Base-by-base conservation (phyloP, 1,140 invertebrate species). In the Rhizoglyphus robini region DNA sequence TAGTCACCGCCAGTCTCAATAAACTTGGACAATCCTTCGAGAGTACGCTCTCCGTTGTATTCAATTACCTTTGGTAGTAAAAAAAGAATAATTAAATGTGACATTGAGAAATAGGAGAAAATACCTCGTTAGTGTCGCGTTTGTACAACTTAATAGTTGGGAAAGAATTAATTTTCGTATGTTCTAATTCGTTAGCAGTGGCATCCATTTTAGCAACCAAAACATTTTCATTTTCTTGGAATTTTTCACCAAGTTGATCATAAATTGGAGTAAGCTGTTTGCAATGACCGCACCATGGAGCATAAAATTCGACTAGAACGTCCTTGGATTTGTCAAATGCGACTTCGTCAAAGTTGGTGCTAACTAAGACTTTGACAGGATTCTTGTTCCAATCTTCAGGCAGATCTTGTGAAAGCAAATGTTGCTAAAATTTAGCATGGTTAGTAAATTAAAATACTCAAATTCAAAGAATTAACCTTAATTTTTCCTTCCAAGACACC, bases 141-240 rank as follows among this genome's bases (percentile, higher is more conserved):
- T 88, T 87, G 82, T 91, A 99, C 69, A 94, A 82, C 75, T 91
- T 96, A 73, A 99, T 84, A 31, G 96, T 99, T 38, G 96, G 96
- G 85, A 95, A 99, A 68, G 86, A 93, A 65, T 84, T 84, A 74
- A 99, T 85, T 80, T 94, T 96, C 36, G 90, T 86, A 79, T 90
- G 88, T 72, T 95, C 91, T 65, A 99, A 77, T 80, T 99, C 96
- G 77, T 99, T 99, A 73, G 84, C 87, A 64, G 95, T 98, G 57
- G 95, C 85, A 78, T 99, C 96, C 83, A 99, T 96, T 80, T 99
- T 99, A 69, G 95, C 94, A 74, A 99, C 88, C 15, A 99, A 81
- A 69, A 99, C 81, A 67, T 85, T 83, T 46, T 86, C 83, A 70
- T 84, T 83, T 70, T 90, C 86, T 74, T 88, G 86, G 77, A 84